Evolutionary conservation across 1,140 invertebrate genomes (phyloP).

Genomic region (Caenorhabditis remanei): DNA sequence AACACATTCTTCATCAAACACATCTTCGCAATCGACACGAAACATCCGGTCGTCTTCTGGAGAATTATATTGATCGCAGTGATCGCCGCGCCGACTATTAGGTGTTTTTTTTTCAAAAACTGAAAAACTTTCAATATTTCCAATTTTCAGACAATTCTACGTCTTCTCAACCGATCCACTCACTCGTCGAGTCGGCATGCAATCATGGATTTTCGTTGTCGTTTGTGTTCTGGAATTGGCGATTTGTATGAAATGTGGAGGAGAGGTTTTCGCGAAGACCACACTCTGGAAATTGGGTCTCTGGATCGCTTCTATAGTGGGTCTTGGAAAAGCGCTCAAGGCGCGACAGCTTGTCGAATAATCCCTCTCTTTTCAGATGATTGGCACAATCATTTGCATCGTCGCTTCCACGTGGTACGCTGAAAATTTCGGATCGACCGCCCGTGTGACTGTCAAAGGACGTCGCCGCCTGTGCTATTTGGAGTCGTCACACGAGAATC

Average conservation of each 20-base stretch:
- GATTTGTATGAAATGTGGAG: conserved; percentile 94
- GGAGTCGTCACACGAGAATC: conserved; percentile 72
- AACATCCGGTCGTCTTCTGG: conserved; percentile 90
- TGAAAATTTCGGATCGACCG: conserved; percentile 68
- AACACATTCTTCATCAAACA: conserved; percentile 99
- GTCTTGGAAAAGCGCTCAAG: neutral
- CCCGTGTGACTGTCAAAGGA: conserved; percentile 67
- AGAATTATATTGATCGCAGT: conserved; percentile 90
- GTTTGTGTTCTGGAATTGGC: conserved; percentile 87
- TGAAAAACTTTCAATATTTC: neutral
- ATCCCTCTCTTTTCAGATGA: conserved; percentile 79
- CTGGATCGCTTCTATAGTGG: conserved; percentile 10
- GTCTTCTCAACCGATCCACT: conserved; percentile 94
- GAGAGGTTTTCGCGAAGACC: conserved; percentile 86
- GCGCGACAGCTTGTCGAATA: neutral
- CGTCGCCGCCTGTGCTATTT: conserved; percentile 69
- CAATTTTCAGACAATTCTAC: conserved; percentile 89
- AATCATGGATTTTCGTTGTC: conserved; percentile 88
- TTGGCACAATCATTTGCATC: conserved; percentile 87
- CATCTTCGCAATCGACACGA: conserved; percentile 95
- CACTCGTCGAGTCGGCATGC: conserved; percentile 95
- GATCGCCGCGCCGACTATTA: conserved; percentile 94
- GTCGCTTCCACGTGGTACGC: conserved; percentile 87
- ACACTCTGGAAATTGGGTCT: neutral
- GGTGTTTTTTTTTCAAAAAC: conserved; percentile 80